Evolutionary conservation across 2,797 vertebrate species (phyloP).

Genomic region (Streptopelia turtur): DNA sequence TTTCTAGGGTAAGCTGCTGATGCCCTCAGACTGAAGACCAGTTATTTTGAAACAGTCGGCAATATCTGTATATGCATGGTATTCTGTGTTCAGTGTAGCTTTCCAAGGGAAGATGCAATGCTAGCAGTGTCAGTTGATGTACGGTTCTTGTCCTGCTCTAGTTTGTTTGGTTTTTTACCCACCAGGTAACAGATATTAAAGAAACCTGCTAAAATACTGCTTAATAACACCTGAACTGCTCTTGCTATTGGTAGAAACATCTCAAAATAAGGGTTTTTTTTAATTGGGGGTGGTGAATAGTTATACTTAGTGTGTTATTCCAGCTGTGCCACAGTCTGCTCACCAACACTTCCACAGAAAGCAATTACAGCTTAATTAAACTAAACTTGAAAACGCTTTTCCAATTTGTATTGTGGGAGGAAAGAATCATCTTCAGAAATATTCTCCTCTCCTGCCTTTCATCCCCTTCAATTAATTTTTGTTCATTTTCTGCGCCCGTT

Average conservation of each 20-base stretch:
- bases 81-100: slow-evolving; percentile 35
- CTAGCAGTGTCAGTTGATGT: neutral
- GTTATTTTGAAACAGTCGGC: neutral
- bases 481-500: neutral
- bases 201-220: neutral
- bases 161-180: neutral
- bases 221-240: neutral
- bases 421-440: neutral
- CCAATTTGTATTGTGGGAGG: neutral
- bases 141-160: slow-evolving; percentile 17
- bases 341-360: neutral
- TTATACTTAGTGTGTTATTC: neutral
- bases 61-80: slow-evolving; percentile 64
- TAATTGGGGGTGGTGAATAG: neutral
- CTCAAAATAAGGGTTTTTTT: neutral
- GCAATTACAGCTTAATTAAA: slow-evolving; percentile 34
- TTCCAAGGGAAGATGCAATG: neutral
- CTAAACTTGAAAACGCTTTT: neutral
- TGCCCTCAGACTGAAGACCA: slow-evolving; percentile 7
- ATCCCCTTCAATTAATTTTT: neutral
- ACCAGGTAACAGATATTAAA: neutral
- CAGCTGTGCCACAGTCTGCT: slow-evolving; percentile 21
- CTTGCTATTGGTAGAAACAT: neutral
- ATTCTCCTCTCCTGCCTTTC: neutral
- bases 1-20: slow-evolving; percentile 1